A percentile compares a stretch with the other conserved stretches of the same genome.
phyloP scores from a whole-genome alignment of 2,113 vertebrate genomes.

The Semnornis frantzii region DNA sequence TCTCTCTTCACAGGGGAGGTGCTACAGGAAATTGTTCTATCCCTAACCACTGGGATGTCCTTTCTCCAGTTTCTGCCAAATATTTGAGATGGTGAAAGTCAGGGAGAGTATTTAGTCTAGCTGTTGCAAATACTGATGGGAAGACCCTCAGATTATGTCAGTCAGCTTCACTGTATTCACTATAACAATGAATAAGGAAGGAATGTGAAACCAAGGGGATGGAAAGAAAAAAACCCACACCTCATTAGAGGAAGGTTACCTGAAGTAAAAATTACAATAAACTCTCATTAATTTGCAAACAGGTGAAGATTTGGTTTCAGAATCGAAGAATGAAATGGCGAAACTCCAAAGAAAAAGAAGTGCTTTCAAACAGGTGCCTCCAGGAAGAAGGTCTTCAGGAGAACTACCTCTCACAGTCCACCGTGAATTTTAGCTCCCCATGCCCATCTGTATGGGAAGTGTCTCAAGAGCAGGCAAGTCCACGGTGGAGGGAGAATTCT shows the following conservation, averaged over 20 bases:
- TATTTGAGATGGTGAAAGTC: background rate
- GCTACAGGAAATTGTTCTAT: background rate
- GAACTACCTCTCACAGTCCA: constrained; percentile 61
- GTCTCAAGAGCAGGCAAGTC: constrained; percentile 62
- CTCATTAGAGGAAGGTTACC: background rate
- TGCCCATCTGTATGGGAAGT: constrained; percentile 69
- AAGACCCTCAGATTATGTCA: background rate
- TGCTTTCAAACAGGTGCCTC: constrained; percentile 75
- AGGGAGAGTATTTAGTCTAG: background rate
- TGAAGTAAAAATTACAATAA: background rate
- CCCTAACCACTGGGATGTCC: background rate
- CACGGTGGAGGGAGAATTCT: constrained; percentile 70
- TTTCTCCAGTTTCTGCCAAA: background rate
- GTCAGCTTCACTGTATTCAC: background rate
- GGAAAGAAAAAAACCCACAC: background rate
- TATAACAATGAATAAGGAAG: background rate
- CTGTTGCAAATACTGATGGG: background rate
- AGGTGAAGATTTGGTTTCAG: constrained; percentile 99
- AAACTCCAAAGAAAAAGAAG: constrained; percentile 96
- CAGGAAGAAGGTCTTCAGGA: constrained; percentile 75
- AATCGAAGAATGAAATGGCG: constrained; percentile 99
- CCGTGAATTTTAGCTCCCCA: constrained; percentile 60
- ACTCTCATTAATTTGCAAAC: constrained; percentile 56
- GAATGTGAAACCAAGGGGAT: background rate
- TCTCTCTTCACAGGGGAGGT: no score